Evolutionary conservation across 2,888 invertebrate genomes (phyloP).

Genomic region (Caenorhabditis japonica): DNA sequence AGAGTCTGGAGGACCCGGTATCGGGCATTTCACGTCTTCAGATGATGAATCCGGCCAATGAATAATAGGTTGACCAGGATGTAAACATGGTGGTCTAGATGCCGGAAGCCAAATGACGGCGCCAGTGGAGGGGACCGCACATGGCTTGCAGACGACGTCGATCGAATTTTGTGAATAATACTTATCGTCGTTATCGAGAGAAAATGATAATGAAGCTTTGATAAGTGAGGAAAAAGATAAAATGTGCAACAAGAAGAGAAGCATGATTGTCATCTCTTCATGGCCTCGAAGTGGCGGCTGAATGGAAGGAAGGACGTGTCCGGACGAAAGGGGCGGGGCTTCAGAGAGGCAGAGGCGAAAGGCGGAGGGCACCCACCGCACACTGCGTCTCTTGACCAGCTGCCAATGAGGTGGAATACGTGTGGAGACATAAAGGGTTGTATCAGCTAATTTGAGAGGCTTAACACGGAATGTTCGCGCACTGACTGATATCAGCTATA

Average conservation of each 20-base stretch:
- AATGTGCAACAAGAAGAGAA: slow-evolving; percentile 8
- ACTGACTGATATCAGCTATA: slow-evolving; percentile 29
- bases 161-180: slow-evolving; percentile 31
- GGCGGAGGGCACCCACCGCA: not conserved
- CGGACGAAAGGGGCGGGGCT: slow-evolving; percentile 29
- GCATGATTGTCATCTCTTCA: slow-evolving; percentile 39
- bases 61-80: slow-evolving; percentile 70
- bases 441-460: slow-evolving; percentile 45
- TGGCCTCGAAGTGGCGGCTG: slow-evolving; percentile 36
- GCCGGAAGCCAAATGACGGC: slow-evolving; percentile 59
- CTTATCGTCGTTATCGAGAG: slow-evolving; percentile 5
- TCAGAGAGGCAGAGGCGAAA: slow-evolving; percentile 7
- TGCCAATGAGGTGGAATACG: slow-evolving; percentile 50
- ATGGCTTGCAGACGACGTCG: slow-evolving; percentile 48
- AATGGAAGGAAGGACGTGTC: slow-evolving; percentile 26
- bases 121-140: slow-evolving; percentile 36
- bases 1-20: slow-evolving; percentile 23
- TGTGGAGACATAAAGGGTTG: slow-evolving; percentile 19
- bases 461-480: slow-evolving; percentile 26
- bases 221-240: slow-evolving; percentile 8
- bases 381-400: slow-evolving; percentile 50
- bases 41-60: slow-evolving; percentile 52
- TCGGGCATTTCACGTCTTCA: slow-evolving; percentile 10
- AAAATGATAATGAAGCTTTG: not conserved
- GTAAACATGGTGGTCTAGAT: slow-evolving; percentile 66